phyloP scores from a whole-genome alignment of 2,113 vertebrate genomes.

The Xenus cinereus region DNA sequence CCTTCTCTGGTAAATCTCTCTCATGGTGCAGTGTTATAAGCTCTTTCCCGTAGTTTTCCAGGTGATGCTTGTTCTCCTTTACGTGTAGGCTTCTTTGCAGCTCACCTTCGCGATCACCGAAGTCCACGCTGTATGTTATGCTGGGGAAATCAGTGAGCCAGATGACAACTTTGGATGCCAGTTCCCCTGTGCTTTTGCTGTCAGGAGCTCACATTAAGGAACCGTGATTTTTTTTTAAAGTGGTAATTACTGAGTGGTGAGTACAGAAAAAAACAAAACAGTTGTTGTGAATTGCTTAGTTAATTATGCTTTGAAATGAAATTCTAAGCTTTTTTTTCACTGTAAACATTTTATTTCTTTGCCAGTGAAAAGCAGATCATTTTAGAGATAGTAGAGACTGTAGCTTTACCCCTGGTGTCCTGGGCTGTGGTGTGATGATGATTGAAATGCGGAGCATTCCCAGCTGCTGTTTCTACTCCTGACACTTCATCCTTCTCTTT shows the following conservation, averaged over 20 bases:
- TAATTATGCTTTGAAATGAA: not conserved
- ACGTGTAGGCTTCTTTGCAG: not conserved
- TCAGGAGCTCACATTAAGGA: not conserved
- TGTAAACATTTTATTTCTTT: not conserved
- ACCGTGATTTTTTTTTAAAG: not conserved
- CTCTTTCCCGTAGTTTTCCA: not conserved
- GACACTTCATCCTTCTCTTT: not conserved
- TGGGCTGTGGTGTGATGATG: not conserved
- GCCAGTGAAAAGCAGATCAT: not conserved
- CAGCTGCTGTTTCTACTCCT: not conserved
- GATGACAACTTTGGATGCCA: not conserved
- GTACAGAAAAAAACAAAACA: not conserved
- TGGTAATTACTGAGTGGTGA: not conserved
- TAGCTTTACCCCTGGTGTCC: not conserved
- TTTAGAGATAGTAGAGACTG: not conserved
- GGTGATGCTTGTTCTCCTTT: not conserved
- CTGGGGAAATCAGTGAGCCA: not conserved
- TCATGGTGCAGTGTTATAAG: not conserved
- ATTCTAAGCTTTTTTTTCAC: not conserved
- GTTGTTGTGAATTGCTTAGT: not conserved
- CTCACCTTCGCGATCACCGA: not conserved
- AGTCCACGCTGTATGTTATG: not conserved
- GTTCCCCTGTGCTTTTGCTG: not conserved
- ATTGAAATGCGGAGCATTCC: rapidly evolving
- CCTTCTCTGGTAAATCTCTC: not conserved